Evolutionary conservation across 2,888 invertebrate genomes (phyloP).

Genomic region (Tillus elongatus): DNA sequence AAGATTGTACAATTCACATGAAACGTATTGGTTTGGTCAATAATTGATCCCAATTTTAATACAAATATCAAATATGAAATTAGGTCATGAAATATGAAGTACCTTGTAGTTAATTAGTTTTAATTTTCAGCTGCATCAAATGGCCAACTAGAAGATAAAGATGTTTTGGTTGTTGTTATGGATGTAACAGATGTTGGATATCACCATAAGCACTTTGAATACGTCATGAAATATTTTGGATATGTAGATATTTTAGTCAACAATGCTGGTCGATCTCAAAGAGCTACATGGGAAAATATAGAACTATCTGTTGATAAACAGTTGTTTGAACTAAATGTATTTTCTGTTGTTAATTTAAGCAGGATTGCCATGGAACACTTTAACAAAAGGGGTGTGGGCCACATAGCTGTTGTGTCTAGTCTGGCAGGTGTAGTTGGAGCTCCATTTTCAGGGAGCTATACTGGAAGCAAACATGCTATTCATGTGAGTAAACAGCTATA

Average conservation of each 20-base stretch:
- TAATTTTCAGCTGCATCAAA: constrained; percentile 35
- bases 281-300: constrained; percentile 63
- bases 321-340: constrained; percentile 70
- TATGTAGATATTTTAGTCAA: constrained; percentile 68
- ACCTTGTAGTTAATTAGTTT: neutral
- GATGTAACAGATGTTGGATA: constrained; percentile 53
- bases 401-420: constrained; percentile 68
- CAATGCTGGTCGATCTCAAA: constrained; percentile 74
- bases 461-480: constrained; percentile 66
- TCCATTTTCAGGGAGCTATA: constrained; percentile 61
- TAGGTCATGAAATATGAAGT: neutral
- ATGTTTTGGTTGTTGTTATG: constrained; percentile 59
- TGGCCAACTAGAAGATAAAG: constrained; percentile 46
- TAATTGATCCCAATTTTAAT: too few relatives aligned
- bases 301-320: constrained; percentile 61
- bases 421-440: constrained; percentile 59
- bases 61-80: too few relatives aligned
- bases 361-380: constrained; percentile 62
- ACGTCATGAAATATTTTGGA: constrained; percentile 59
- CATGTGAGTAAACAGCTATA: constrained; percentile 48
- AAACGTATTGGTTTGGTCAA: too few relatives aligned
- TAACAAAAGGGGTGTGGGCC: constrained; percentile 49
- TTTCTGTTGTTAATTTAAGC: constrained; percentile 60
- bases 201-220: constrained; percentile 53
- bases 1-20: too few relatives aligned